A percentile compares a stretch with the other conserved stretches of the same genome.
Evolutionary conservation across 1,140 invertebrate species (phyloP).

Genomic region (Drosophila navojoa): DNA sequence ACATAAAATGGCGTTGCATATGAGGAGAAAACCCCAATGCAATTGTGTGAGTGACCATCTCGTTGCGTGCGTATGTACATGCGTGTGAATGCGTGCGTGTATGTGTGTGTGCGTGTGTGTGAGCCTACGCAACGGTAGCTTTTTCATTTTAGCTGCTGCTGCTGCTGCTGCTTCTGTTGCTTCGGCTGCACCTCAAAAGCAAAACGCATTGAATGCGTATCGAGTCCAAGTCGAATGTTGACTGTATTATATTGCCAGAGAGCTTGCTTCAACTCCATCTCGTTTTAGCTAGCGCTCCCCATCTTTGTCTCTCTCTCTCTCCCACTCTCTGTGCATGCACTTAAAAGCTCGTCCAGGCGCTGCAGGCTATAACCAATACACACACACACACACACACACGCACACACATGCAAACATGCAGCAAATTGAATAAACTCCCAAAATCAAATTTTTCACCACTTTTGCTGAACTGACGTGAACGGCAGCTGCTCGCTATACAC

Average conservation of each 20-base stretch:
- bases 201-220: slow-evolving; percentile 77
- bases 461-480: slow-evolving; percentile 62
- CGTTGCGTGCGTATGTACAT: slow-evolving; percentile 8
- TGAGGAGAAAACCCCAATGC: slow-evolving; percentile 55
- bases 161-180: slow-evolving; percentile 9
- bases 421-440: slow-evolving; percentile 80
- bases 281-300: not conserved
- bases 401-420: slow-evolving; percentile 46
- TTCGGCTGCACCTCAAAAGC: slow-evolving; percentile 52
- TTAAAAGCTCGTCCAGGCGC: slow-evolving; percentile 50
- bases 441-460: slow-evolving; percentile 79
- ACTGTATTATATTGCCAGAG: slow-evolving; percentile 76
- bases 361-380: slow-evolving; percentile 18
- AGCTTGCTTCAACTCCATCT: not conserved
- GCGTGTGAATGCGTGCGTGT: not conserved
- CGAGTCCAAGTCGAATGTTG: slow-evolving; percentile 71
- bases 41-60: slow-evolving; percentile 29
- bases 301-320: slow-evolving; percentile 6
- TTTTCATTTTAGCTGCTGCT: slow-evolving; percentile 10
- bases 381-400: not conserved
- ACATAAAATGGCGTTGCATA: slow-evolving; percentile 62
- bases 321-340: slow-evolving; percentile 48
- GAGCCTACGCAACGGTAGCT: slow-evolving; percentile 66
- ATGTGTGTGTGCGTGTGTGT: slow-evolving; percentile 19
- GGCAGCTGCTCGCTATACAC: slow-evolving; percentile 17